These are phyloP conservation scores for Neodiprion fabricii DNA, from an alignment of 1,140 invertebrate species.

Conservation along the genomic window DNA sequence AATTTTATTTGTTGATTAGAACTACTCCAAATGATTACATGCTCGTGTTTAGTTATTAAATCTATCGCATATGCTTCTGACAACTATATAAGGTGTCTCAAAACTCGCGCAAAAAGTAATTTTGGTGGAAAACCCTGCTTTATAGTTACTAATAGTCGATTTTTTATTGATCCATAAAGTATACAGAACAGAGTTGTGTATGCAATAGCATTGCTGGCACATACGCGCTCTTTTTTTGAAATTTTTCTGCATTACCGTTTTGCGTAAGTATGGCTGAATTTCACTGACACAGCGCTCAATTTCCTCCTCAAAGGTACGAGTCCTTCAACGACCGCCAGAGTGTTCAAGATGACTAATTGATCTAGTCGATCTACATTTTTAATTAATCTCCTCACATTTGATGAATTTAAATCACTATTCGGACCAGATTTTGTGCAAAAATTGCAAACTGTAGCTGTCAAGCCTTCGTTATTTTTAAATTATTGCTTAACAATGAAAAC, in stretches of 20 bases:
- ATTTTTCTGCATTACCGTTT: slow-evolving; percentile 18
- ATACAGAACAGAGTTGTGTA: slow-evolving; percentile 23
- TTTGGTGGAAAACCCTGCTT: slow-evolving; percentile 25
- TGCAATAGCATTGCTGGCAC: slow-evolving; percentile 23
- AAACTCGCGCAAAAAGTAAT: slow-evolving; percentile 19
- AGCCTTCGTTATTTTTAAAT: slow-evolving; percentile 40
- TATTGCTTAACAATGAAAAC: slow-evolving; percentile 34
- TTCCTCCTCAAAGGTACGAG: slow-evolving; percentile 16
- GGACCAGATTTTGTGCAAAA: slow-evolving; percentile 37
- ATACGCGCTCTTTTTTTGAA: slow-evolving; percentile 10
- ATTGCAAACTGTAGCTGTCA: slow-evolving; percentile 31
- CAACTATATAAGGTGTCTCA: slow-evolving; percentile 20
- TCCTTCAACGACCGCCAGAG: slow-evolving; percentile 17
- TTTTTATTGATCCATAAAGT: slow-evolving; percentile 4
- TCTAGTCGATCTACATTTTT: slow-evolving; percentile 33
- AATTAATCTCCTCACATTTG: slow-evolving; percentile 40
- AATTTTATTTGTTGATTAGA: too few relatives aligned
- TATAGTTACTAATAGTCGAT: slow-evolving; percentile 20
- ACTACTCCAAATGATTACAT: too few relatives aligned
- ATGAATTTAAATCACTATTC: slow-evolving; percentile 35
- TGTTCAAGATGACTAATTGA: slow-evolving; percentile 25
- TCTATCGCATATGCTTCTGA: too few relatives aligned
- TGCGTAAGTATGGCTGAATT: slow-evolving; percentile 21
- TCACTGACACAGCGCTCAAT: slow-evolving; percentile 18
- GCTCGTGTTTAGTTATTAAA: too few relatives aligned